Percentiles rank a stretch among this genome's conserved stretches.
Evolutionary conservation across 2,113 vertebrate species (phyloP).

Genomic region (Centropus bengalensis): DNA sequence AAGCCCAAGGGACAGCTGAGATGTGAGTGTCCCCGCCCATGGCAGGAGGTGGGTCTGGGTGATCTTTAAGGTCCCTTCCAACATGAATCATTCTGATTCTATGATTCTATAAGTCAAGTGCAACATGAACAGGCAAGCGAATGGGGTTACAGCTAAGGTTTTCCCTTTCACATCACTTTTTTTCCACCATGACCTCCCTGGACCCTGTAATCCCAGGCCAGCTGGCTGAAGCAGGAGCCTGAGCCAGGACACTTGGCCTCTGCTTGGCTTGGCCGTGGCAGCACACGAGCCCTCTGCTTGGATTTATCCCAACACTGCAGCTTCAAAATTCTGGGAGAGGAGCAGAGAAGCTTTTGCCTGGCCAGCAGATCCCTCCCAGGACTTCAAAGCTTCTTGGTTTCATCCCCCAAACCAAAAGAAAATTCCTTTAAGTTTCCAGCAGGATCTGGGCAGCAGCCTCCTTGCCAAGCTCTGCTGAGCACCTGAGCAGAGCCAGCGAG

Average conservation of each 20-base stretch:
- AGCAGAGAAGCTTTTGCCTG: not conserved
- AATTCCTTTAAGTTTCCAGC: conserved; percentile 41
- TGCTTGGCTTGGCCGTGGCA: accelerated
- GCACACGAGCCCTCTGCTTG: not conserved
- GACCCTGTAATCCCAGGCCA: not conserved
- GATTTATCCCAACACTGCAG: not conserved
- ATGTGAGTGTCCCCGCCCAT: not conserved
- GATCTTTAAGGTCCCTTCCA: too few species aligned
- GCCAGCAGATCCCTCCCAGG: conserved; percentile 40
- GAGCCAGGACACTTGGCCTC: not conserved
- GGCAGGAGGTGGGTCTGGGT: too few species aligned
- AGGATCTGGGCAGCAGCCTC: not conserved
- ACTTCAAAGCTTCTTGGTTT: conserved; percentile 44
- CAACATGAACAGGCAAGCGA: not conserved
- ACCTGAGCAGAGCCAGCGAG: not conserved
- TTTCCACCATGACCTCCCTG: not conserved
- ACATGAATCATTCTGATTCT: too few species aligned
- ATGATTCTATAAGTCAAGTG: not conserved
- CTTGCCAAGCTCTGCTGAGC: not conserved
- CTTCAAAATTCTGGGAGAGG: conserved; percentile 25
- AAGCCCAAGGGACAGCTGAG: not conserved
- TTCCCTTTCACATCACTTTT: not conserved
- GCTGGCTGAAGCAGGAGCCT: not conserved
- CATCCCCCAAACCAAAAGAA: conserved; percentile 30
- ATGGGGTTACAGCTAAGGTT: accelerated